phyloP scores from a whole-genome alignment of 2,797 vertebrate species.

The Danio aesculapii region DNA sequence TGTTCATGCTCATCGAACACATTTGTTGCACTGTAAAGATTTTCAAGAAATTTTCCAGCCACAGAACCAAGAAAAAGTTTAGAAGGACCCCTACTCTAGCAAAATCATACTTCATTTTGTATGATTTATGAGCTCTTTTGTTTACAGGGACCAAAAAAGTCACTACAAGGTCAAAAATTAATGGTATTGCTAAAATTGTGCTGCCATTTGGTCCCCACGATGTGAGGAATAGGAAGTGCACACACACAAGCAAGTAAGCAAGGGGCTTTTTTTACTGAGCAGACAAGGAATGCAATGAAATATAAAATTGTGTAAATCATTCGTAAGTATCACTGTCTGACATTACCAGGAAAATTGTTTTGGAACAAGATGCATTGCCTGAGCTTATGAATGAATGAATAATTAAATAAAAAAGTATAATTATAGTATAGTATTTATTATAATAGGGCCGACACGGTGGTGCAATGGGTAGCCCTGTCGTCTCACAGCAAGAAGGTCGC shows the following conservation, averaged over 20 bases:
- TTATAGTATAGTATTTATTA: no score
- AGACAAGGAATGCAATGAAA: not conserved
- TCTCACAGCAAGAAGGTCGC: no score
- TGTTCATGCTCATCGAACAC: not conserved
- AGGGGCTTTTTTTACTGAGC: not conserved
- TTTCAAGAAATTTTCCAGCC: not conserved
- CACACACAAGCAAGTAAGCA: no score
- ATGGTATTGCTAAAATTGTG: no score
- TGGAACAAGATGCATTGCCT: not conserved
- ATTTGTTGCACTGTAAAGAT: not conserved
- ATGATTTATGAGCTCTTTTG: no score
- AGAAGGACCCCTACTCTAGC: not conserved
- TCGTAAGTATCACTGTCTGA: not conserved
- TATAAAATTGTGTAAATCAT: conserved; percentile 1
- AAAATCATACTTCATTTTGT: no score
- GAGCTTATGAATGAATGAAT: not conserved
- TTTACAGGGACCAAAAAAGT: no score
- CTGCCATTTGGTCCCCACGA: no score
- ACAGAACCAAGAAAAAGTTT: not conserved
- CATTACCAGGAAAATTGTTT: not conserved
- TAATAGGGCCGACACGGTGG: no score
- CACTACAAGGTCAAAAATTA: no score
- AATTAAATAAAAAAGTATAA: not conserved
- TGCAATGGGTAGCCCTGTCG: no score
- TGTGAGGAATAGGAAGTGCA: no score